Conservation (phyloP, 2,797 vertebrate genomes). For the Alca torda region DNA sequence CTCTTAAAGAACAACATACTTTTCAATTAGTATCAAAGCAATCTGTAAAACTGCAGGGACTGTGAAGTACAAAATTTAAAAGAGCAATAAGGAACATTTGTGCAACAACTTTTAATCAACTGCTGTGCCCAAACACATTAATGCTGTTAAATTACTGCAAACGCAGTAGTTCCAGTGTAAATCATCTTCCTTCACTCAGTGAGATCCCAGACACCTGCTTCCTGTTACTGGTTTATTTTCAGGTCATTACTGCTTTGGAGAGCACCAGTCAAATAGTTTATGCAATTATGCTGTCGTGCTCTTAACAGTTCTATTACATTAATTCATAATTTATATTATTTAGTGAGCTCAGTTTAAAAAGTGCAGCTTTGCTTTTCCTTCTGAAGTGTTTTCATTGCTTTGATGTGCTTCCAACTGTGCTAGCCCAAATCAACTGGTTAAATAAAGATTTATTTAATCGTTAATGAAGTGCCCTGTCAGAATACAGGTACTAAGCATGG, state of each 20-base stretch:
- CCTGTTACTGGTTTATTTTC: conserved; percentile 83
- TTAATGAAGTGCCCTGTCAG: conserved; percentile 63
- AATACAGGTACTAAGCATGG: conserved; percentile 26
- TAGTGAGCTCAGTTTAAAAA: conserved; percentile 74
- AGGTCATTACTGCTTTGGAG: conserved; percentile 82
- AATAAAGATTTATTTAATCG: conserved; percentile 75
- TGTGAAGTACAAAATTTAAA: conserved; percentile 75
- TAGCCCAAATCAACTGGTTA: conserved; percentile 74
- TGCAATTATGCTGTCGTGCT: conserved; percentile 71
- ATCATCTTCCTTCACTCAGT: conserved; percentile 79
- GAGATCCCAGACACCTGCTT: conserved; percentile 80
- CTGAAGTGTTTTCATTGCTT: conserved; percentile 71
- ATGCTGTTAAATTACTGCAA: conserved; percentile 75
- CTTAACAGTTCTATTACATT: conserved; percentile 78
- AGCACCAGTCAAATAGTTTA: conserved; percentile 80
- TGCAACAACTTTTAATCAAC: conserved; percentile 85
- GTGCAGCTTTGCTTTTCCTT: conserved; percentile 69
- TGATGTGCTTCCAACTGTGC: conserved; percentile 73
- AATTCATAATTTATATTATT: conserved; percentile 80
- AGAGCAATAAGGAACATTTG: conserved; percentile 78
- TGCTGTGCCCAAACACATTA: conserved; percentile 77
- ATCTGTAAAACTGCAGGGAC: conserved; percentile 75
- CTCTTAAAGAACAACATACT: conserved; percentile 69
- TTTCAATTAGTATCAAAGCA: conserved; percentile 78
- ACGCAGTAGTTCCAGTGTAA: conserved; percentile 76